These are phyloP conservation scores for Uria aalge DNA, from an alignment of 2,113 vertebrate genomes.

Conservation along the genomic window DNA sequence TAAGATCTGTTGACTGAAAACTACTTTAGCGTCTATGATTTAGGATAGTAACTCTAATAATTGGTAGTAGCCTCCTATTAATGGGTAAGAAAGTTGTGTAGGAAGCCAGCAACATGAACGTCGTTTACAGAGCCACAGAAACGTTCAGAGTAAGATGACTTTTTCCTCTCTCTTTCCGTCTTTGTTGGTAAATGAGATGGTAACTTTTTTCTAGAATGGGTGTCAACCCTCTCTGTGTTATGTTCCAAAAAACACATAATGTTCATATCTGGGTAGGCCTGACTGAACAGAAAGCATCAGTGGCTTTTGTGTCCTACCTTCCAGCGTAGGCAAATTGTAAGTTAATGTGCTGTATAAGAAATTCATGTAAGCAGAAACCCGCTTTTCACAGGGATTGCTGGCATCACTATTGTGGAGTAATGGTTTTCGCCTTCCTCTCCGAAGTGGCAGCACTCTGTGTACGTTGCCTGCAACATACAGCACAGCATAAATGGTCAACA, in stretches of 20 bases:
- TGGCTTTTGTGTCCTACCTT: not conserved
- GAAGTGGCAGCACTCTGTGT: not conserved
- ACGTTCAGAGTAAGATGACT: not conserved
- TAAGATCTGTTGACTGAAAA: constrained; percentile 9
- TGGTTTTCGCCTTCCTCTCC: not conserved
- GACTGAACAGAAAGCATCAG: not conserved
- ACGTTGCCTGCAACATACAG: not conserved
- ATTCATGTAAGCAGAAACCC: not conserved
- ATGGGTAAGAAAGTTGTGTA: not conserved
- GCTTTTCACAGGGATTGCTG: not conserved
- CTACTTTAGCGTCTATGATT: not conserved
- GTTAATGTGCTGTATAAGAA: not conserved
- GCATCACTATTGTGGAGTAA: not conserved
- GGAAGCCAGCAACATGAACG: not conserved
- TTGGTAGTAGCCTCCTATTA: not conserved
- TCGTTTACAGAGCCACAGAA: not conserved
- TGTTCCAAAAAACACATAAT: not conserved
- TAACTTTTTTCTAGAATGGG: not conserved
- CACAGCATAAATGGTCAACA: not conserved
- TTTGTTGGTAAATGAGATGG: not conserved
- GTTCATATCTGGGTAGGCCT: not conserved
- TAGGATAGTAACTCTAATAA: constrained; percentile 29
- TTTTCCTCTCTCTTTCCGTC: not conserved
- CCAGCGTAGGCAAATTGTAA: not conserved
- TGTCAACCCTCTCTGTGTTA: not conserved